phyloP scores from a whole-genome alignment of 2,113 vertebrate species.

The Sus scrofa region T2T-Sscrofa CM000827.6:45440001-45440500 shows the following conservation, averaged over 20 bases:
- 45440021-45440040: neutral
- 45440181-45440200: neutral
- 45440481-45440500: no score
- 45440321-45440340: constrained; percentile 53
- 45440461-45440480: no score
- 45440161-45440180: rapidly evolving
- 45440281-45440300: neutral
- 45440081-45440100: neutral
- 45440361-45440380: no score
- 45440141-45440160: rapidly evolving
- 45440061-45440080: neutral
- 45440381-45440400: no score
- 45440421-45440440: no score
- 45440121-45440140: neutral
- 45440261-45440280: neutral
- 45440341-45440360: no score
- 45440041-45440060: rapidly evolving
- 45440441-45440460: no score
- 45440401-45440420: no score
- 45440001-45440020: neutral
- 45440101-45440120: neutral
- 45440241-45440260: neutral
- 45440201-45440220: rapidly evolving
- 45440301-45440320: neutral
- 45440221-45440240: neutral